Evolutionary conservation across 2,888 invertebrate species (phyloP), one percentile per base, ranked within the genome.

Genomic region (Aleiodes leptofemur): DNA sequence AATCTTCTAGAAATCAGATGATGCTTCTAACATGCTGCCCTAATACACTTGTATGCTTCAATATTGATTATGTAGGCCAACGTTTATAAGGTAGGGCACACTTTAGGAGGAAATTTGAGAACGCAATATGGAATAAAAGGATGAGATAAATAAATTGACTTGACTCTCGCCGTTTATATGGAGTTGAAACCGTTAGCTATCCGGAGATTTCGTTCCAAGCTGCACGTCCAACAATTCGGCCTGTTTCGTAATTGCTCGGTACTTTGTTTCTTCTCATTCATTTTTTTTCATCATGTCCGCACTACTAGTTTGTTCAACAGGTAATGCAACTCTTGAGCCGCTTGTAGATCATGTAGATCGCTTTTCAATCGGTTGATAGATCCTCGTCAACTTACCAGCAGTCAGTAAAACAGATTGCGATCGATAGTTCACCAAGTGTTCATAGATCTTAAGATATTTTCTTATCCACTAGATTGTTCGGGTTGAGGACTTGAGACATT

Each of bases 181-280:
- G 69, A 69, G 55, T 43, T 72, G 69, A 76, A 64, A 80, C 80
- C 79, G 80, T 80, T 80, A 80, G 75, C 69, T 74, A 61, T 73
- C 68, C 74, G 73, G 71, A 72, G 50, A 77, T 79, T 79, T 78
- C 72, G 73, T 78, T 79, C 73, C 74, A 64, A 70, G 55, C 71
- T n/a, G 48, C 11, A 43, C 43, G 61, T 61, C 16, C 56, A 31
- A 66, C 72, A 70, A 14, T 72, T 70, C 61, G 57, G 69, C 71
- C 34, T 50, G 69, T 57, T 73, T 57, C 61, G 57, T 51, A 71
- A 48, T 75, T 74, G 68, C 73, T 73, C 53, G 64, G 31, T 57
- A 77, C 72, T 76, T 74, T 70, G n/a, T 72, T 68, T 53, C 38
- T 51, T 59, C 4, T 34, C 34, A 34, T 6, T 34, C 4, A 34